phyloP scores from a whole-genome alignment of 2,797 vertebrate genomes.

The Gadopsis marmoratus region DNA sequence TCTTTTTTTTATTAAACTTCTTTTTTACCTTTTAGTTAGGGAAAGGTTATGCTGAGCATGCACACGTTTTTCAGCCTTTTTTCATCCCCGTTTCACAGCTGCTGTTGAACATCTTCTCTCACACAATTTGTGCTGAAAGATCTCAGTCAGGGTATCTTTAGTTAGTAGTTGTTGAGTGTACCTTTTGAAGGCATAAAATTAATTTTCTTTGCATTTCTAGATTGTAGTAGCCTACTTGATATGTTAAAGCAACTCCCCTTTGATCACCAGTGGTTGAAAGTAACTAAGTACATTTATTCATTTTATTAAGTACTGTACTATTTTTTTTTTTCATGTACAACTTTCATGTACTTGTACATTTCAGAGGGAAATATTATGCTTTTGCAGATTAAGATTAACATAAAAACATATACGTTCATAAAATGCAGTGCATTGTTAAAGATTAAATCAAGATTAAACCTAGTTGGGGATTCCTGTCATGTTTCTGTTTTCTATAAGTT shows the following conservation, averaged over 20 bases:
- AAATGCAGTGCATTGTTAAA: neutral
- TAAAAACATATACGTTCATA: too few relatives aligned
- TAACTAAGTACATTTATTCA: neutral
- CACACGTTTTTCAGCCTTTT: neutral
- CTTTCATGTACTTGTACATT: neutral
- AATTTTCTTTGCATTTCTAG: neutral
- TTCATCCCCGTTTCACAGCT: neutral
- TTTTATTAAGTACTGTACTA: too few relatives aligned
- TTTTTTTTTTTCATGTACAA: neutral
- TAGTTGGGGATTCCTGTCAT: too few relatives aligned
- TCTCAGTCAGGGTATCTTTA: neutral
- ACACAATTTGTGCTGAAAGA: neutral
- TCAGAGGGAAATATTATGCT: too few relatives aligned
- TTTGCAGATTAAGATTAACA: neutral
- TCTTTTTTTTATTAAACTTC: conserved; percentile 31
- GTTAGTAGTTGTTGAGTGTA: neutral
- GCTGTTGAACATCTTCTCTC: neutral
- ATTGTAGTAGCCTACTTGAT: neutral
- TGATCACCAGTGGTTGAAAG: too few relatives aligned
- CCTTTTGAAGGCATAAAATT: neutral
- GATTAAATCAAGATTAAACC: neutral
- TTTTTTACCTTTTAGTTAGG: neutral
- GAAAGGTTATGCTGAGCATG: conserved; percentile 2
- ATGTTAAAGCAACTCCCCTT: neutral
- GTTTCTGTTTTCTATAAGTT: neutral